A percentile compares a stretch with the other conserved stretches of the same genome.
phyloP scores from a whole-genome alignment of 2,113 vertebrate genomes.

The Limanda limanda region DNA sequence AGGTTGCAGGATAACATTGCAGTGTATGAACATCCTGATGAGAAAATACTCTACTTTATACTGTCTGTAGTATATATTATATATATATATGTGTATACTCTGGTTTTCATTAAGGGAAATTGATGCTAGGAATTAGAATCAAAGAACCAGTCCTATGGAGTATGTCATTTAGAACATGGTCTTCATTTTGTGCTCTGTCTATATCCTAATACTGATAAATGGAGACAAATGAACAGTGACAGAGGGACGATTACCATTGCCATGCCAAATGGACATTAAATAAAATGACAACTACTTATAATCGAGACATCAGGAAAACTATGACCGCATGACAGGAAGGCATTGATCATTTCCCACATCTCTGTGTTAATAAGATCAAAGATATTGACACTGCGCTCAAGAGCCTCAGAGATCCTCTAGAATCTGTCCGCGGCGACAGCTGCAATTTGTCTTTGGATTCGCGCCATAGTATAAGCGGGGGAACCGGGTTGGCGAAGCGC shows the following conservation, averaged over 20 bases:
- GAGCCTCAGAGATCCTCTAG: constrained; percentile 44
- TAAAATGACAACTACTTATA: constrained; percentile 60
- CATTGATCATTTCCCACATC: constrained; percentile 66
- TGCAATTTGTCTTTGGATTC: constrained; percentile 60
- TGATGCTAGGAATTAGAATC: constrained; percentile 12
- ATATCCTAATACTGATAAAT: constrained; percentile 58
- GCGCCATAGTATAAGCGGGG: constrained; percentile 21
- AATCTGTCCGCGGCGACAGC: constrained; percentile 53
- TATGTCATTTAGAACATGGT: constrained; percentile 62
- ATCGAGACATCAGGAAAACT: constrained; percentile 63
- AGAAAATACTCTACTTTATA: constrained; percentile 25
- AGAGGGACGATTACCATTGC: constrained; percentile 66
- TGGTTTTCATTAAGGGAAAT: constrained; percentile 53
- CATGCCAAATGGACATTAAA: constrained; percentile 52
- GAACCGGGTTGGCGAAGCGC: constrained; percentile 49
- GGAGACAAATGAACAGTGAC: constrained; percentile 66
- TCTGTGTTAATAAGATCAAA: constrained; percentile 60
- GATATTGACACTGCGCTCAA: constrained; percentile 58
- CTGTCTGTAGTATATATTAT: constrained; percentile 21
- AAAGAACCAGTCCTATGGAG: constrained; percentile 38
- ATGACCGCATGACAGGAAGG: constrained; percentile 44
- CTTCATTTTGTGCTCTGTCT: constrained; percentile 56
- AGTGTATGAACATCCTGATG: constrained; percentile 19
- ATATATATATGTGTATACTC: constrained; percentile 3
- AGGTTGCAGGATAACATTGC: constrained; percentile 43